Conservation (phyloP, 1,140 invertebrate species). For the Zaprionus tsacasi region DNA sequence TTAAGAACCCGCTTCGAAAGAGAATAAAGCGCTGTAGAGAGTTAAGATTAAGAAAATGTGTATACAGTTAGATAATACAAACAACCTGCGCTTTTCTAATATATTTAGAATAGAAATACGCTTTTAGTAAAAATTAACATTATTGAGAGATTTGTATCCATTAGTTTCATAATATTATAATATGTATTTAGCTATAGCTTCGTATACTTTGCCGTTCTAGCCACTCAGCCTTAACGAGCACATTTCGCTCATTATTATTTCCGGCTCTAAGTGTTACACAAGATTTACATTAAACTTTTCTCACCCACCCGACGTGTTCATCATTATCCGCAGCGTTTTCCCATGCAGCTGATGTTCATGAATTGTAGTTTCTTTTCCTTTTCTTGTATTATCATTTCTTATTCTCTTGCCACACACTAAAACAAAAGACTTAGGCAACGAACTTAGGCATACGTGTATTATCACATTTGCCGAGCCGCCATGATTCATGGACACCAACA, state of each 20-base stretch:
- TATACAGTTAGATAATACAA: too few relatives aligned
- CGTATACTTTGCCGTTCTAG: slow-evolving; percentile 1
- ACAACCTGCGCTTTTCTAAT: too few relatives aligned
- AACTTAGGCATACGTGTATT: slow-evolving; percentile 32
- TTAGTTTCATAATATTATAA: neutral
- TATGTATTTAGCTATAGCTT: neutral
- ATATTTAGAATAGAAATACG: too few relatives aligned
- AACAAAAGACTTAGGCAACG: slow-evolving; percentile 65
- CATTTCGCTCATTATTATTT: slow-evolving; percentile 30
- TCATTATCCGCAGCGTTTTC: slow-evolving; percentile 37
- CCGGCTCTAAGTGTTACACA: slow-evolving; percentile 43
- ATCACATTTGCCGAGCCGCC: slow-evolving; percentile 14
- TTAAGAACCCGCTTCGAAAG: neutral
- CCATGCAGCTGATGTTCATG: slow-evolving; percentile 21
- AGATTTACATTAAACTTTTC: slow-evolving; percentile 34
- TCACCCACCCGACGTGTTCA: slow-evolving; percentile 37
- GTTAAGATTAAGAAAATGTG: too few relatives aligned
- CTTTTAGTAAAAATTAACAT: neutral
- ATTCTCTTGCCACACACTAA: slow-evolving; percentile 27
- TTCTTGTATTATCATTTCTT: slow-evolving; percentile 31
- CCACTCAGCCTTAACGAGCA: slow-evolving; percentile 8
- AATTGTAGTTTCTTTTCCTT: slow-evolving; percentile 17
- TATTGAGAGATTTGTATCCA: neutral
- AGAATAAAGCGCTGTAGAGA: neutral
- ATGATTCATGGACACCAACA: slow-evolving; percentile 58